Evolutionary conservation across 2,113 vertebrate genomes (phyloP), one percentile per base, ranked within the genome.

Genomic region (Aviceda subcristata): DNA sequence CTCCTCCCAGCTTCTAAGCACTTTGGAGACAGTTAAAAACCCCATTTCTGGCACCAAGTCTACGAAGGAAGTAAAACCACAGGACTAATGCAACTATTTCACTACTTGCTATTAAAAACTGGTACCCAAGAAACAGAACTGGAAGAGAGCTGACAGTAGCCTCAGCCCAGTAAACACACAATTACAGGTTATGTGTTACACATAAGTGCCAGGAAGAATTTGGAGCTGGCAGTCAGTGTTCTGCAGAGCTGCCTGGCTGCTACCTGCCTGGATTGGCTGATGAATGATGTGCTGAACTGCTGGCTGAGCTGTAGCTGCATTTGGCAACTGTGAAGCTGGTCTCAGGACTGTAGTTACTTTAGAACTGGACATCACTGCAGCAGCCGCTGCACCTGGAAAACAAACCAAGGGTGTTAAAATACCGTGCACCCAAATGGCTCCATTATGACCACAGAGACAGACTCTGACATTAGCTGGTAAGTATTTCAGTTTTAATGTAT

Each of bases 351-450:
- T 99, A 34, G 99, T 99, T 11, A 99, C 99, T 98, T 99, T 99
- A 67, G 99, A 99, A 92, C 99, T 99, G 89, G 99, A 99, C 99
- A 99, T 99, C 76, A 99, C 99, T 46, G 99, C 99, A 87, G 99
- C 99, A 67, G 99, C 99, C 6, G 99, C 99, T 63, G 99, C 99
- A 76, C 99, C 99, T 99, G 62, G 64, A 69, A 92, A 93, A 81
- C 39, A 95, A 96, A 87, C 4, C 57, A 80, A 39, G 7, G 0
- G 0, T 3, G 53, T 93, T 92, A 93, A n/a, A 82, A 71, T 5
- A 55, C 27, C 0, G 0, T 3, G 29, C 15, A 34, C 13, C 34
- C 18, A n/a, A 50, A 59, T 0, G 10, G 60, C n/a, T 78, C 72
- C 4, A 0, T 4, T 3, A 20, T 0, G 2, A 29, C 12, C 1